Base-by-base conservation (phyloP, 2,888 invertebrate genomes). In the Hydropsyche betteni region DNA sequence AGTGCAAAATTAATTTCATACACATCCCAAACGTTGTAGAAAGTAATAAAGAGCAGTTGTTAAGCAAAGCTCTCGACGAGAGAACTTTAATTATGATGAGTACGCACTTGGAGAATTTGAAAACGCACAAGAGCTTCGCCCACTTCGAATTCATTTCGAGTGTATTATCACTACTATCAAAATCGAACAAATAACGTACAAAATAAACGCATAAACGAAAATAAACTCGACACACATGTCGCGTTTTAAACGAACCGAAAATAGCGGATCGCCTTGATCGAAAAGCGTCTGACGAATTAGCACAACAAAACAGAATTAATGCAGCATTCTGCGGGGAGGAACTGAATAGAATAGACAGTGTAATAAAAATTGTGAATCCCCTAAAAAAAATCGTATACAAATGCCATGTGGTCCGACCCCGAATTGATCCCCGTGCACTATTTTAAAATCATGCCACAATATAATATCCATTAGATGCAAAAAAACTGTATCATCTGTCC, bases 401-500 rank as follows among this genome's bases (percentile, higher is more conserved):
- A 14, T 51, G 33, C 34, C 55, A 53, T 70, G 70, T 53, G 70
- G 70, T 34, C n/a, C 55, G 14, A 51, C 51, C 33, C 44, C 51
- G 50, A 44, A 16, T 69, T 70, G 53, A 70, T 70, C 70, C 70
- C 53, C 33, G 7, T 53, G 51, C 33, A 70, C 36, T 36, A 53
- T 70, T 70, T 70, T 64, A 64, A 64, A 64, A 64, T 64, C 64
- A n/a, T 36, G 36, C 36, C 64, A 14, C 72, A 72, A 72, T 72
- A 58, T 44, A 58, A 58, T 58, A 38, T 51, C n/a, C 72, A 72
- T 72, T 72, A 44, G 38, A 24, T 38, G 12, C 53, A 72, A 72
- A 72, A 72, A 69, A 61, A 61, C 33, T 16, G 64, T 51, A 72
- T 72, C 72, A 72, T 72, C 72, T 72, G 72, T 55, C 24, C 72